A percentile compares a stretch with the other conserved stretches of the same genome.
These are phyloP conservation scores for Diarsia rubi DNA, from an alignment of 2,888 invertebrate species.

Conservation along the genomic window DNA sequence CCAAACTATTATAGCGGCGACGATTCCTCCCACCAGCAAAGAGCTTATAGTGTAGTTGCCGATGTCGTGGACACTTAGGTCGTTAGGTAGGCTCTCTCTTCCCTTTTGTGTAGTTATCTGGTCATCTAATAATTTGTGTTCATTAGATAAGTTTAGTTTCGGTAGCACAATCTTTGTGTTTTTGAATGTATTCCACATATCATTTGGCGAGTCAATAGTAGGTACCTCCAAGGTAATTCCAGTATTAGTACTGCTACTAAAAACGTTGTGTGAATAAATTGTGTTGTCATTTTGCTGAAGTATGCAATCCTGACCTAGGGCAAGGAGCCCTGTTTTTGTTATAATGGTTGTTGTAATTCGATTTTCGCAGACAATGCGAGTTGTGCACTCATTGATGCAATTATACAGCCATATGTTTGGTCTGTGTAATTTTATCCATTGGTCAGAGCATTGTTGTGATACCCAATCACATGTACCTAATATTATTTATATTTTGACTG, in stretches of 20 bases:
- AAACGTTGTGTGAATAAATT: neutral
- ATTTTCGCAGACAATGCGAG: conserved; percentile 1
- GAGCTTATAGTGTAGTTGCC: neutral
- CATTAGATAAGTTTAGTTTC: neutral
- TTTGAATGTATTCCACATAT: neutral
- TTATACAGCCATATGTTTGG: conserved; percentile 4
- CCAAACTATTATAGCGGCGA: neutral
- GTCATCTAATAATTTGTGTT: conserved; percentile 2
- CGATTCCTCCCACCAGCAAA: neutral
- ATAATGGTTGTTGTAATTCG: neutral
- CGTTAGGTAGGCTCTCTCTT: neutral
- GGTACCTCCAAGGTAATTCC: neutral
- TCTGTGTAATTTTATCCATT: neutral
- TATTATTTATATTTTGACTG: neutral
- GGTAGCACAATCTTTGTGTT: neutral
- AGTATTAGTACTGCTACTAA: neutral
- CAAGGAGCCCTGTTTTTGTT: neutral
- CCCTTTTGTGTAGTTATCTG: neutral
- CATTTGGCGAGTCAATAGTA: conserved; percentile 6
- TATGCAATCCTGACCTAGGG: conserved; percentile 4
- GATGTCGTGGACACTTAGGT: no score
- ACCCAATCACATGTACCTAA: neutral
- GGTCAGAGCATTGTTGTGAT: neutral
- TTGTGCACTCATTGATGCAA: conserved; percentile 3
- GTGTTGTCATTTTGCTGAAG: neutral